A percentile compares a stretch with the other conserved stretches of the same genome.
These are phyloP conservation scores for Acrobasis repandana DNA, from an alignment of 2,888 invertebrate genomes.

Conservation along the genomic window DNA sequence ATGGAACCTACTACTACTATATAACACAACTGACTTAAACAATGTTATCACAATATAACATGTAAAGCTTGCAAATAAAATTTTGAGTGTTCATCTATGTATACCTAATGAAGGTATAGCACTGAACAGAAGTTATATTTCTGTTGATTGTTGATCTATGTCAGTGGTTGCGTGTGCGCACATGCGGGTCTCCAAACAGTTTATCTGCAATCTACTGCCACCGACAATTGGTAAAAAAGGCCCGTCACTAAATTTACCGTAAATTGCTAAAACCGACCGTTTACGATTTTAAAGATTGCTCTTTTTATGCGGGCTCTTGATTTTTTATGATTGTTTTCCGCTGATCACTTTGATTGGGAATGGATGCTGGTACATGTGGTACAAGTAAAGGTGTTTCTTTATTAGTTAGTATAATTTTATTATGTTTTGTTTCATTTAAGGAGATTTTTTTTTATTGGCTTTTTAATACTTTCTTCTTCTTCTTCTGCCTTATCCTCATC, in stretches of 20 bases:
- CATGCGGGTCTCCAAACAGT: slow-evolving; percentile 67
- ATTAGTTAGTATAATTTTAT: too few species aligned
- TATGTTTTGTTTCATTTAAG: too few species aligned
- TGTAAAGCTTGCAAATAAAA: too few species aligned
- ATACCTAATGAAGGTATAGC: too few species aligned
- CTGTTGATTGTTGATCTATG: slow-evolving; percentile 43
- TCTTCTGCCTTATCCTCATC: too few species aligned
- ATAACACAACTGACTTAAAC: too few species aligned
- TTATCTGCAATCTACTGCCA: slow-evolving; percentile 69
- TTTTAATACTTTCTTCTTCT: too few species aligned
- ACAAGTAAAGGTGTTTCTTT: background rate
- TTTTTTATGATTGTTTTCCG: slow-evolving; percentile 56
- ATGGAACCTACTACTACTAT: too few species aligned
- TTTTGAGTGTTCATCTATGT: too few species aligned
- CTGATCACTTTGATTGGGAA: slow-evolving; percentile 38
- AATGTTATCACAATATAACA: too few species aligned
- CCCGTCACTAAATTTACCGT: slow-evolving; percentile 68
- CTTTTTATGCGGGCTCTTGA: slow-evolving; percentile 71
- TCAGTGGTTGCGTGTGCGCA: slow-evolving; percentile 70
- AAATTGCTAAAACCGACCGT: slow-evolving; percentile 78
- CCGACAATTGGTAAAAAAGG: slow-evolving; percentile 77
- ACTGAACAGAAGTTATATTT: background rate
- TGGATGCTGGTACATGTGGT: slow-evolving; percentile 19
- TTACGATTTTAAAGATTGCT: slow-evolving; percentile 77
- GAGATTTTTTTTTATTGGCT: too few species aligned